phyloP scores from a whole-genome alignment of 2,888 invertebrate genomes.

The Choristoneura rosaceana region DNA sequence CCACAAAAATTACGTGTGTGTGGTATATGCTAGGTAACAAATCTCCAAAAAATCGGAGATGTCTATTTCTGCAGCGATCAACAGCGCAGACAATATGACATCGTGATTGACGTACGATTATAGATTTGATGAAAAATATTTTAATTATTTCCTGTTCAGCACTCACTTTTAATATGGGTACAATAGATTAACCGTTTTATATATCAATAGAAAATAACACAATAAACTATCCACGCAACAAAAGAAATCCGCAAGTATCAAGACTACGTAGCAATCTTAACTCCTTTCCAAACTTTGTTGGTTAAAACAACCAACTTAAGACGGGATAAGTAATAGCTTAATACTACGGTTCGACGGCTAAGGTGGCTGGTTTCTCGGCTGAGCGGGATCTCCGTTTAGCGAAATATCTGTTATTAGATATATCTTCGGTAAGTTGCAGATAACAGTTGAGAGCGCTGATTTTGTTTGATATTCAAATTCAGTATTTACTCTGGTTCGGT shows the following conservation, averaged over 20 bases:
- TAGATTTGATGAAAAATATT: too few species aligned
- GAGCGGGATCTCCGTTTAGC: constrained; percentile 62
- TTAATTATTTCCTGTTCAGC: too few species aligned
- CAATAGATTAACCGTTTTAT: too few species aligned
- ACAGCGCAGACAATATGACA: too few species aligned
- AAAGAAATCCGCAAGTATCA: constrained; percentile 54
- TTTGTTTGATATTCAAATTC: constrained; percentile 58
- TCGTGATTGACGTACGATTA: too few species aligned
- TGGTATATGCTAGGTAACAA: too few species aligned
- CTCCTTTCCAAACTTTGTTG: constrained; percentile 56
- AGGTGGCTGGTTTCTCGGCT: constrained; percentile 82
- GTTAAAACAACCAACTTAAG: constrained; percentile 69
- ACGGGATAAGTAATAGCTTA: constrained; percentile 84
- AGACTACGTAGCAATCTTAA: constrained; percentile 44
- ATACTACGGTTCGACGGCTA: constrained; percentile 71
- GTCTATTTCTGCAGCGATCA: too few species aligned
- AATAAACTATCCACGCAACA: neutral
- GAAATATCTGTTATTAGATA: constrained; percentile 76
- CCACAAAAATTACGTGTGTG: too few species aligned
- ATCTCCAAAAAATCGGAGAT: too few species aligned
- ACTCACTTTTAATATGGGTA: too few species aligned
- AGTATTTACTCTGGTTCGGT: constrained; percentile 43
- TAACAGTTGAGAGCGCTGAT: constrained; percentile 56
- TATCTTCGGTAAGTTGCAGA: constrained; percentile 59
- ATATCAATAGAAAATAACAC: too few species aligned